Evolutionary conservation across 2,888 invertebrate genomes (phyloP).

Genomic region (Cabera pusaria): DNA sequence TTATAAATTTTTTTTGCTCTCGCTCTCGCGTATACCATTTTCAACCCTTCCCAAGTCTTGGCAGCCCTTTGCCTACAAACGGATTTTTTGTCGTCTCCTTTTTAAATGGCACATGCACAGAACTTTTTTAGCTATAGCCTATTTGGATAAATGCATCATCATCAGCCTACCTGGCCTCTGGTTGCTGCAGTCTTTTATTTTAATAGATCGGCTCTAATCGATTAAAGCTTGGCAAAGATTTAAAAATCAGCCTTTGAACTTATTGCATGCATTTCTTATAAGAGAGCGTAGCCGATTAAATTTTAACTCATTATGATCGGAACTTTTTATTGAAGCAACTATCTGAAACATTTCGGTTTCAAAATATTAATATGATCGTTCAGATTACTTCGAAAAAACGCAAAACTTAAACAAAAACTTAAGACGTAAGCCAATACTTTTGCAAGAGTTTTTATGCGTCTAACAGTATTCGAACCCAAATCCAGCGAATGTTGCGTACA

Average conservation of each 20-base stretch:
- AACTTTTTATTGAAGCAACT: neutral
- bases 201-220: conserved; percentile 76
- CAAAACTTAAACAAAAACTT: conserved; percentile 22
- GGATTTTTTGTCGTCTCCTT: conserved; percentile 70
- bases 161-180: conserved; percentile 71
- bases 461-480: conserved; percentile 63
- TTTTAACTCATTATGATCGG: neutral
- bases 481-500: conserved; percentile 59
- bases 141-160: conserved; percentile 76
- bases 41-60: conserved; percentile 76
- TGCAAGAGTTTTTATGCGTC: conserved; percentile 37
- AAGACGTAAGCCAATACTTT: conserved; percentile 37
- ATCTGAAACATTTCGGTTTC: too few relatives aligned
- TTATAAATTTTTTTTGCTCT: conserved; percentile 68
- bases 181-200: conserved; percentile 59
- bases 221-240: conserved; percentile 52
- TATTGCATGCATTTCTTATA: conserved; percentile 22
- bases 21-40: conserved; percentile 55
- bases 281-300: conserved; percentile 16
- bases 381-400: too few relatives aligned
- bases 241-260: conserved; percentile 15
- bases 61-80: conserved; percentile 72
- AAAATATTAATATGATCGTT: too few relatives aligned
- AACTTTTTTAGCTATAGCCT: conserved; percentile 63
- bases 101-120: conserved; percentile 82